Evolutionary conservation across 2,797 vertebrate species (phyloP).

Genomic region (Triplophysa bombifrons): DNA sequence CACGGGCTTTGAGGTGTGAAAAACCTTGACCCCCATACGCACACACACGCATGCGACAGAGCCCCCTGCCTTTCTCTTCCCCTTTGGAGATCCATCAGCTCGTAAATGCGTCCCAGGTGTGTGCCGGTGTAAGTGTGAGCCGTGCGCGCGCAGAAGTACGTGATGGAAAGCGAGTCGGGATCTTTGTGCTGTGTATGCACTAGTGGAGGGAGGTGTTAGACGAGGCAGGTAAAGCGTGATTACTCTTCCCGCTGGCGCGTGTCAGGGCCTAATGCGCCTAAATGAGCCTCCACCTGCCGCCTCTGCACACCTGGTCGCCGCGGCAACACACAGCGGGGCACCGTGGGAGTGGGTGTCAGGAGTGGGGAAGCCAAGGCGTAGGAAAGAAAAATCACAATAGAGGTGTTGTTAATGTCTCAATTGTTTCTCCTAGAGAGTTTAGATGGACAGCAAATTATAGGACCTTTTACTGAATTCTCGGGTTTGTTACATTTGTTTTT

Average conservation of each 20-base stretch:
- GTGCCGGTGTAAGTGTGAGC: conserved; percentile 53
- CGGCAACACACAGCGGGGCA: conserved; percentile 59
- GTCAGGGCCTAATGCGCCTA: conserved; percentile 75
- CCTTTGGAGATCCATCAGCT: conserved; percentile 60
- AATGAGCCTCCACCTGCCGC: conserved; percentile 73
- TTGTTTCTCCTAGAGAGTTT: neutral
- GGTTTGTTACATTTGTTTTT: no score
- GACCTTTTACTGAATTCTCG: neutral
- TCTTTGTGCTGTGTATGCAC: conserved; percentile 74
- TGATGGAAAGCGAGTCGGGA: conserved; percentile 75
- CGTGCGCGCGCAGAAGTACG: conserved; percentile 66
- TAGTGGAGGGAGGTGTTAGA: conserved; percentile 60
- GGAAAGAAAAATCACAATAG: neutral
- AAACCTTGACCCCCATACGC: conserved; percentile 47
- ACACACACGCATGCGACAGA: conserved; percentile 48
- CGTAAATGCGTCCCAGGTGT: conserved; percentile 79
- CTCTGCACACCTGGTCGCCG: conserved; percentile 68
- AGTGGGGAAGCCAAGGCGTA: conserved; percentile 21
- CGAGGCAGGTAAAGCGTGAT: conserved; percentile 71
- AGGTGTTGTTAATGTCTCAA: neutral
- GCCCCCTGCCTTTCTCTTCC: conserved; percentile 72
- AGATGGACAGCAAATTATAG: neutral
- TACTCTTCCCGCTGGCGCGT: conserved; percentile 71
- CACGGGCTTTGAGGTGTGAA: conserved; percentile 40
- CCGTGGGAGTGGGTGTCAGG: conserved; percentile 66